Percentiles rank a stretch among this genome's conserved stretches.
Evolutionary conservation across 2,888 invertebrate species (phyloP).

Genomic region (Caenorhabditis macrosperma): DNA sequence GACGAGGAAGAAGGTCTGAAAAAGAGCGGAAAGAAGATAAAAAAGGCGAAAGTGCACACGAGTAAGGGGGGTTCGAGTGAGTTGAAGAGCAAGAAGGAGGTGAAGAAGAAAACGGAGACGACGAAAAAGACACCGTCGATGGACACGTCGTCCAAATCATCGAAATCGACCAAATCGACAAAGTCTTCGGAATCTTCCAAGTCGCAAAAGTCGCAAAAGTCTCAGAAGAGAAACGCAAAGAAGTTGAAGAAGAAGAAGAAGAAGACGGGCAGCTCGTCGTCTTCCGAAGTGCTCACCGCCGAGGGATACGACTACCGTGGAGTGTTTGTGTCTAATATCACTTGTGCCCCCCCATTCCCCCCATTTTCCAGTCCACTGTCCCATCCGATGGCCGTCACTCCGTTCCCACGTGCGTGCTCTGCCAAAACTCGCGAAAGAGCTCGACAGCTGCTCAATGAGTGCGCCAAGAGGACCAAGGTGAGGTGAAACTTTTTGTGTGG

Average conservation of each 20-base stretch:
- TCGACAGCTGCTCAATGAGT: not conserved
- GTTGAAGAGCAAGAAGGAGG: no score
- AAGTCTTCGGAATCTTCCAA: no score
- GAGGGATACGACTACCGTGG: conserved; percentile 23
- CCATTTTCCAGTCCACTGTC: conserved; percentile 13
- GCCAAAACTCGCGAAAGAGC: not conserved
- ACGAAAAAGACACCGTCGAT: no score
- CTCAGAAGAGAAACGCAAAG: not conserved
- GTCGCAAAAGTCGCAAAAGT: no score
- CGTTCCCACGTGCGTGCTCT: conserved; percentile 11
- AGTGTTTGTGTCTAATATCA: not conserved
- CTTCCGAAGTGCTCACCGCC: conserved; percentile 6
- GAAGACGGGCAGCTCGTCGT: not conserved
- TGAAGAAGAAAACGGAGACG: no score
- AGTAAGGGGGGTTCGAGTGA: no score
- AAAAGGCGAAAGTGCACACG: no score
- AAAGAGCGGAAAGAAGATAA: no score
- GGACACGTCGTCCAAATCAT: no score
- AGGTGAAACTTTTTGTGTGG: no score
- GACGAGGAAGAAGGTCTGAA: no score
- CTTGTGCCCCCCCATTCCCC: not conserved
- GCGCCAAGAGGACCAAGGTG: not conserved
- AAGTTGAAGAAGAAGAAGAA: not conserved
- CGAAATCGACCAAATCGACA: no score
- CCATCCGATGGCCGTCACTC: not conserved